These are phyloP conservation scores for Ptiloglossa arizonensis DNA, from an alignment of 1,140 invertebrate genomes.

Conservation along the genomic window DNA sequence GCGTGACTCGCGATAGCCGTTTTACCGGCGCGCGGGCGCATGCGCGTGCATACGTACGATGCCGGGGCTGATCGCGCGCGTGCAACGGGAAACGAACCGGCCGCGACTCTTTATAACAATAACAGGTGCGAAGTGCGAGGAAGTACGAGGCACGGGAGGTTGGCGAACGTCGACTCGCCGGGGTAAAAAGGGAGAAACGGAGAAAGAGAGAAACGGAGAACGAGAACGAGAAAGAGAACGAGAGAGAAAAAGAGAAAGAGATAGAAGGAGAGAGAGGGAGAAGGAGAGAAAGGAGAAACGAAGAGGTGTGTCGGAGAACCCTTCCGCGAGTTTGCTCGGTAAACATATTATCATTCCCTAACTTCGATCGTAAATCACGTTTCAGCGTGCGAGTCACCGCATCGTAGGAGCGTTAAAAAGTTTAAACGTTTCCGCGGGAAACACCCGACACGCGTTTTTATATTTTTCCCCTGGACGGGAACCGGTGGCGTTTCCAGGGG, in stretches of 20 bases:
- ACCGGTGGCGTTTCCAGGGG: background rate
- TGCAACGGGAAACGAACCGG: conserved; percentile 4
- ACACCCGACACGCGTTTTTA: conserved; percentile 1
- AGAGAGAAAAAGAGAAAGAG: background rate
- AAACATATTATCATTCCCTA: conserved; percentile 39
- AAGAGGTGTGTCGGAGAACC: conserved; percentile 26
- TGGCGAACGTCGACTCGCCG: background rate
- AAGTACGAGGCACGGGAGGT: conserved; percentile 1
- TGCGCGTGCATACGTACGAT: background rate
- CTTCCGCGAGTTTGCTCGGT: conserved; percentile 40
- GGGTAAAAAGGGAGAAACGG: conserved; percentile 12
- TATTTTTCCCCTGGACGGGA: background rate
- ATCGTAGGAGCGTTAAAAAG: conserved; percentile 14
- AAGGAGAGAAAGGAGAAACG: too few species aligned
- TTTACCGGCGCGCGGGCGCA: background rate
- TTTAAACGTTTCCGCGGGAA: conserved; percentile 11
- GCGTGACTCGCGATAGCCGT: conserved; percentile 24
- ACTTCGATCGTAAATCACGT: conserved; percentile 42
- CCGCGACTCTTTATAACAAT: conserved; percentile 28
- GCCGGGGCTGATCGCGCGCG: background rate
- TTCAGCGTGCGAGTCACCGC: conserved; percentile 3
- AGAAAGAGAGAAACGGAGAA: conserved; percentile 3
- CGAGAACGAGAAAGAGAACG: background rate
- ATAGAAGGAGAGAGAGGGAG: conserved; percentile 20
- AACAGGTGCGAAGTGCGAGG: conserved; percentile 24